phyloP scores from a whole-genome alignment of 2,888 invertebrate species.

The Hirtodrosophila alboralis region DNA sequence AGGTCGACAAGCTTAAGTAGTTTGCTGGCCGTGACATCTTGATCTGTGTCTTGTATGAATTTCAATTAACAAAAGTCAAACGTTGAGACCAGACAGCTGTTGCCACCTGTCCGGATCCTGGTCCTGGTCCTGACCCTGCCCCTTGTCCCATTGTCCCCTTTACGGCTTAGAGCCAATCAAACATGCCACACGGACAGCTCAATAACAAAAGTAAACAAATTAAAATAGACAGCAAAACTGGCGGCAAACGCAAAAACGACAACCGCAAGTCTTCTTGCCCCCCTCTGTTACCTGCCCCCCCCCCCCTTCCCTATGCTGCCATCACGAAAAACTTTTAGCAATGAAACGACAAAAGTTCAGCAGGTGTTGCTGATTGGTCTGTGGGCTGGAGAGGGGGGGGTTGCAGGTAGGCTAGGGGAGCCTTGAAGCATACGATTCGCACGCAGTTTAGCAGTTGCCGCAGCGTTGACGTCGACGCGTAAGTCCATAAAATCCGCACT shows the following conservation, averaged over 20 bases:
- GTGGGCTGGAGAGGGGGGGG: neutral
- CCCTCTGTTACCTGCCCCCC: too few relatives aligned
- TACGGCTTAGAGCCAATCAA: conserved; percentile 74
- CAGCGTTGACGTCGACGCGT: conserved; percentile 49
- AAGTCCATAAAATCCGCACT: conserved; percentile 79
- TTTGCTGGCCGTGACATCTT: conserved; percentile 57
- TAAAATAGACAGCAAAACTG: conserved; percentile 73
- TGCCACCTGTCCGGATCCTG: conserved; percentile 21
- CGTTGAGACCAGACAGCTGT: conserved; percentile 44
- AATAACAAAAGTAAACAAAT: conserved; percentile 79
- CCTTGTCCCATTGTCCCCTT: too few relatives aligned
- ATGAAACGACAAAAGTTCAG: conserved; percentile 73
- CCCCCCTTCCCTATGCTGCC: neutral
- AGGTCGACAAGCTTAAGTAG: conserved; percentile 26
- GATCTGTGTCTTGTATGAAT: conserved; percentile 70
- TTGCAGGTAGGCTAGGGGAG: neutral
- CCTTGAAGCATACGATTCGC: conserved; percentile 49
- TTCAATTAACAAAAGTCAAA: conserved; percentile 76
- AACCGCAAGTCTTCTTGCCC: conserved; percentile 40
- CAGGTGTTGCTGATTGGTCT: conserved; percentile 50
- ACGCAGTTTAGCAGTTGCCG: conserved; percentile 63
- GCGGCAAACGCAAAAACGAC: conserved; percentile 52
- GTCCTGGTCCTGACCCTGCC: conserved; percentile 38
- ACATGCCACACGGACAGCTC: conserved; percentile 65
- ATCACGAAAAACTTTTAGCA: conserved; percentile 57